Conservation (phyloP, 2,888 invertebrate genomes). For the Eupithecia tripunctaria region DNA sequence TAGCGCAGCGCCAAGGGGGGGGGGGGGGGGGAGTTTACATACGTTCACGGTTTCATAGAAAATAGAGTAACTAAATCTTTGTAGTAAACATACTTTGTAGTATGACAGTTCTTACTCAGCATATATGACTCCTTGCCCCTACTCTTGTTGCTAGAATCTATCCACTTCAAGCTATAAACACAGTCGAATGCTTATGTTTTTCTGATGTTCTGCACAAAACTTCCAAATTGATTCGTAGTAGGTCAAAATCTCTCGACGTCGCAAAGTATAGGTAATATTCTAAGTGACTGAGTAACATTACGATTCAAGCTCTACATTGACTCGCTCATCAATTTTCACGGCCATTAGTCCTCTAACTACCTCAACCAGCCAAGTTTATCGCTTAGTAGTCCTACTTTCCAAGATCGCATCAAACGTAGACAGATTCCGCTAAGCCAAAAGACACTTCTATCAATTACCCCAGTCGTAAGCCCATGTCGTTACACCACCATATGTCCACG, state of each 20-base stretch:
- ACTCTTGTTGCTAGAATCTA: background rate
- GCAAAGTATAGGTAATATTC: background rate
- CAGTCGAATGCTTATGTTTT: background rate
- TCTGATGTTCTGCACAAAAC: background rate
- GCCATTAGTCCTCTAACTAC: background rate
- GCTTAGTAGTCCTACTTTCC: background rate
- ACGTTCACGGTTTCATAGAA: too few species aligned
- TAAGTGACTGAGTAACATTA: background rate
- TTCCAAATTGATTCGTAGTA: background rate
- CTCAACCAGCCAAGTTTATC: background rate
- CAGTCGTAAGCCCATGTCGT: constrained; percentile 48
- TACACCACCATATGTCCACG: constrained; percentile 69
- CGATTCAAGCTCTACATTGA: background rate
- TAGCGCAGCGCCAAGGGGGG: too few species aligned
- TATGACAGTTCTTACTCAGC: too few species aligned
- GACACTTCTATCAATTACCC: constrained; percentile 48
- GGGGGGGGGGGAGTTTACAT: too few species aligned
- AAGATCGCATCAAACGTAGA: background rate
- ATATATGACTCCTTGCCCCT: too few species aligned
- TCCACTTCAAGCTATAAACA: background rate
- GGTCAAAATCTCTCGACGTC: background rate
- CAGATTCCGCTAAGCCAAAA: constrained; percentile 22
- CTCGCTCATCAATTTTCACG: background rate
- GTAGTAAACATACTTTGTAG: too few species aligned
- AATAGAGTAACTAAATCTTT: too few species aligned